phyloP scores from a whole-genome alignment of 2,797 vertebrate genomes.

The Picus viridis region DNA sequence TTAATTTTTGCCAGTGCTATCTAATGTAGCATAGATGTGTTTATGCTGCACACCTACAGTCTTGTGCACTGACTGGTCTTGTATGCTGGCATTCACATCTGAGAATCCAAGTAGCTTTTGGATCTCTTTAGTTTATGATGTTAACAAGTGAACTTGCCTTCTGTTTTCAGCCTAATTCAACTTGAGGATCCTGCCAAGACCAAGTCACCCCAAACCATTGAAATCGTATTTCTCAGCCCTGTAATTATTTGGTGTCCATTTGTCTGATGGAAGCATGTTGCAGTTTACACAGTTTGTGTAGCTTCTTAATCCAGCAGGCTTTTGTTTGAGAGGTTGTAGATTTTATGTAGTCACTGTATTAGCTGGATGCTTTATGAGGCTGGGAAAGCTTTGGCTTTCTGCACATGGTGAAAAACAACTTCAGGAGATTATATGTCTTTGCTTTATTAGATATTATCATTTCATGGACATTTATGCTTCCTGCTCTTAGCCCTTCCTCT shows the following conservation, averaged over 20 bases:
- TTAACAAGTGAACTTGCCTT: background rate
- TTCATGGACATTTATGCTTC: background rate
- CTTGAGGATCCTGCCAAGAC: background rate
- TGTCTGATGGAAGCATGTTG: background rate
- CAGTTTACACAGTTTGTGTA: background rate
- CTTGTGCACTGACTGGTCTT: background rate
- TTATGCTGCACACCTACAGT: background rate
- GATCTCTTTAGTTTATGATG: background rate
- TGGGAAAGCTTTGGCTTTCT: background rate
- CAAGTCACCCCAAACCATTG: background rate
- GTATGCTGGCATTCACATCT: background rate
- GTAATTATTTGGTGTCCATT: background rate
- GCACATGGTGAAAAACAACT: background rate
- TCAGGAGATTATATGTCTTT: background rate
- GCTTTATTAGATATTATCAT: background rate
- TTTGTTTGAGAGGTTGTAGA: background rate
- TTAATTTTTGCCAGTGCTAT: background rate
- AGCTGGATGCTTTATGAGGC: background rate
- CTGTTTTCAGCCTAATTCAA: background rate
- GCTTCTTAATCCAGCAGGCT: background rate
- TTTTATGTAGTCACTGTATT: background rate
- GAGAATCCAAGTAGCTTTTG: background rate
- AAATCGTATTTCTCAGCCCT: background rate
- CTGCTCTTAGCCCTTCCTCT: background rate
- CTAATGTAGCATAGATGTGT: background rate